Base-by-base conservation (phyloP, 2,888 invertebrate species). In the Operophtera brumata region DNA sequence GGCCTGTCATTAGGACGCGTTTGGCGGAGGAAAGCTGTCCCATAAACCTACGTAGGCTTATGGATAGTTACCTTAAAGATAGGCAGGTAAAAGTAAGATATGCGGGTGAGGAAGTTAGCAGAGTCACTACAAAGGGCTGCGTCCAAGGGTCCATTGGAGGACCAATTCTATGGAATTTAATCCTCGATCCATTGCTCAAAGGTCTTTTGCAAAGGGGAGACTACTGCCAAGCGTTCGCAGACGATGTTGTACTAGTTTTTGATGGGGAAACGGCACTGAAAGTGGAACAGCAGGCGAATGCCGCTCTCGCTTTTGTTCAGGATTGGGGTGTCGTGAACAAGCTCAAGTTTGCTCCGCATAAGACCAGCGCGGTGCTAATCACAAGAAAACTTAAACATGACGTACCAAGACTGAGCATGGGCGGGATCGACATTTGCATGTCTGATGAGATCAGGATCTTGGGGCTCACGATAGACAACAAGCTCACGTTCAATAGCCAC, bases 401-500 rank as follows among this genome's bases (percentile, higher is more conserved):
- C 20, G 20, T 20, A 4, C 20, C 20, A 20, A 2, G 2, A 3
- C 20, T 20, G 20, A 20, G 20, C 2, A 20, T 20, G 20, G 20
- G 20, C 4, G 20, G 43, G 28, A 11, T 37, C 36, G 43, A 9
- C 46, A 59, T 56, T 28, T 35, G 9, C 4, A 39, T 54, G 48
- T 20, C 44, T 0, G 8, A 26, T 0, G 35, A 54, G 10, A 9
- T 54, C 1, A 48, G 40, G 9, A 11, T 48, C 1, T 30, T 54
- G 11, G 54, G 54, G 1, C 45, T 54, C 12, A 54, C 39, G 0
- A 54, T 54, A 2, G 54, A 54, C 30, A 1, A 48, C 8, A 34
- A 44, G 11, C 45, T 54, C 9, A 54, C 54, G 0, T 54, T 54
- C 9, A 46, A 46, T 9, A 26, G 6, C 8, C 45, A 46, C 30